phyloP scores from a whole-genome alignment of 2,113 vertebrate genomes.

The Chloroceryle aenea region DNA sequence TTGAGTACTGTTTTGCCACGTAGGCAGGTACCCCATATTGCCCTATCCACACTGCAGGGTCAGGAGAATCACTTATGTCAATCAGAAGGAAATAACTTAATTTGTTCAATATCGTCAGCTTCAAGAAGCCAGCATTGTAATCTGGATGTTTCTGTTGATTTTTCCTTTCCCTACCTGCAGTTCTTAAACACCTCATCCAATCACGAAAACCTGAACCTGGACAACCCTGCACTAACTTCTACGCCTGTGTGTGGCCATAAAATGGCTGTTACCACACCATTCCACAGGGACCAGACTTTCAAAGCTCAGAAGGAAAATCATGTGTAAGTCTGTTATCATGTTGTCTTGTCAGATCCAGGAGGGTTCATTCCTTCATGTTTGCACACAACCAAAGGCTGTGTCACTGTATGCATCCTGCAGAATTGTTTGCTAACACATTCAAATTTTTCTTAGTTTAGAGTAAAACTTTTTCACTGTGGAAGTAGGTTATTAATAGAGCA shows the following conservation, averaged over 20 bases:
- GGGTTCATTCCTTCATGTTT: neutral
- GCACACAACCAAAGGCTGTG: neutral
- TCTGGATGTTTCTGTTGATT: neutral
- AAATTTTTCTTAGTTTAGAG: neutral
- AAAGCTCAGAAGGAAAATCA: conserved; percentile 91
- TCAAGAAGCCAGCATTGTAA: neutral
- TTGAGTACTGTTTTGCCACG: neutral
- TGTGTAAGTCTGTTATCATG: conserved; percentile 78
- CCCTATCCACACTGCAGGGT: neutral
- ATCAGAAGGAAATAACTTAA: neutral
- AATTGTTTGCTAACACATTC: neutral
- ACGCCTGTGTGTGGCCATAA: conserved; percentile 87
- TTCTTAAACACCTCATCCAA: conserved; percentile 91
- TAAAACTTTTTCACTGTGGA: neutral
- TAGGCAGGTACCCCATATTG: neutral
- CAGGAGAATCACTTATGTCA: conserved; percentile 10
- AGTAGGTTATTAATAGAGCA: neutral
- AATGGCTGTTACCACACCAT: conserved; percentile 74
- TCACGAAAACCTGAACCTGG: conserved; percentile 85
- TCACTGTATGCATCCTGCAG: neutral
- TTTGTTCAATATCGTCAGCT: neutral
- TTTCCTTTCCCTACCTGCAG: conserved; percentile 72
- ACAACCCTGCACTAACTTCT: conserved; percentile 82
- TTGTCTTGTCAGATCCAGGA: fast-evolving
- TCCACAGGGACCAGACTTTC: conserved; percentile 84